Conservation (phyloP, 2,888 invertebrate species). For the Ophion ventricosus region DNA sequence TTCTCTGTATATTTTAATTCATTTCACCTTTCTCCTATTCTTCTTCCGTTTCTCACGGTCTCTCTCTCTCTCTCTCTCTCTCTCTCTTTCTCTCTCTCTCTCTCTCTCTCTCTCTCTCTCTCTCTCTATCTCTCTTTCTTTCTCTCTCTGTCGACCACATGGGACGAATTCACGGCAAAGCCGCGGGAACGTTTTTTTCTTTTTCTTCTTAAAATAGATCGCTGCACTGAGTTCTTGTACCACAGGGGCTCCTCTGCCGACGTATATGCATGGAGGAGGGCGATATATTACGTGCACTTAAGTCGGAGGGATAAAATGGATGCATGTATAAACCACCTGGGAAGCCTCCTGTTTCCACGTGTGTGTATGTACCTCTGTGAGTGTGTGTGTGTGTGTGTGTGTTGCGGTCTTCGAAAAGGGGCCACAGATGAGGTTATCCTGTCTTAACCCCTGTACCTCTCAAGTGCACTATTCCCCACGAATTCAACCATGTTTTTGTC, state of each 20-base stretch:
- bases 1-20: slow-evolving; percentile 63
- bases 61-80: slow-evolving; percentile 41
- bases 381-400: neutral
- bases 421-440: slow-evolving; percentile 37
- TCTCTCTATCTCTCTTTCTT: slow-evolving; percentile 61
- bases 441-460: slow-evolving; percentile 43
- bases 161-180: slow-evolving; percentile 52
- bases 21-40: slow-evolving; percentile 72
- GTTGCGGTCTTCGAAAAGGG: slow-evolving; percentile 25
- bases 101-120: slow-evolving; percentile 48
- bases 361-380: neutral
- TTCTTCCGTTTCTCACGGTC: slow-evolving; percentile 39
- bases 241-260: slow-evolving; percentile 28
- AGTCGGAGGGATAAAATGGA: slow-evolving; percentile 26
- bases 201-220: slow-evolving; percentile 79
- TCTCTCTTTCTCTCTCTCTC: neutral
- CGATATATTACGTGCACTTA: slow-evolving; percentile 57
- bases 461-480: neutral
- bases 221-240: slow-evolving; percentile 68
- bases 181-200: slow-evolving; percentile 66
- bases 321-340: slow-evolving; percentile 56
- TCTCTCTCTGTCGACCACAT: slow-evolving; percentile 74
- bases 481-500: slow-evolving; percentile 9
- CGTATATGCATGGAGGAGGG: slow-evolving; percentile 33
- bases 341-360: slow-evolving; percentile 46